Base-by-base conservation (phyloP, 2,113 vertebrate species). In the Petrocephalus microphthalmus region DNA sequence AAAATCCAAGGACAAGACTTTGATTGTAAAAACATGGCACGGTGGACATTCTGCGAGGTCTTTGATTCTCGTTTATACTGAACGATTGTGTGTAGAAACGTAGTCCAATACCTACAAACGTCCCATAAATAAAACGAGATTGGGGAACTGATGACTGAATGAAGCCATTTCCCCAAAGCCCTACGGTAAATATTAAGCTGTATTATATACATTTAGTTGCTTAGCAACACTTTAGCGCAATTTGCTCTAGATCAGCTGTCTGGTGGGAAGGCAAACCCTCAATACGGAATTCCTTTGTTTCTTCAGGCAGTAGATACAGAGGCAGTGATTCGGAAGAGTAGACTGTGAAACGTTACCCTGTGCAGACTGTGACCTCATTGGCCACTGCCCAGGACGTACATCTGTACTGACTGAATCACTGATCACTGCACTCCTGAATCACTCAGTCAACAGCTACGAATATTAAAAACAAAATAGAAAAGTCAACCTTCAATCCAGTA, bases 331-430 rank as follows among this genome's bases (percentile, higher is more conserved):
- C 54, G 52, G 51, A 85, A 85, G 84, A 85, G n/a, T 10, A 56
- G 52, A 2, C 51, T 85, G 67, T 88, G 67, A 88, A 54, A 82
- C 17, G 3, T 11, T 88, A 37, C 86, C 45, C 57, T 78, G 29
- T 37, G 51, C 87, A 87, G 87, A 81, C 67, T 74, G 25, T 84
- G 87, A 88, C 78, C 56, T 67, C n/a, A 64, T 42, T 84, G 71
- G 87, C 52, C 33, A 54, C 17, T n/a, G 20, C 74, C 25, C 37
- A 60, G 22, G 45, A 29, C 13, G 53, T 54, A 67, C 87, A 88
- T 54, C 81, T 88, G 81, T 7, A 49, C 13, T 0, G 37, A 37
- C 78, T 64, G 51, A 56, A 56, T n/a, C 81, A 52, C 82, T 13
- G 47, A 25, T 20, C 42, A 3, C 19, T 8, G 42, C 7, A 17